Percentiles rank a stretch among this genome's conserved stretches.
These are phyloP conservation scores for Gasteruption jaculator DNA, from an alignment of 2,888 invertebrate genomes.

Conservation along the genomic window DNA sequence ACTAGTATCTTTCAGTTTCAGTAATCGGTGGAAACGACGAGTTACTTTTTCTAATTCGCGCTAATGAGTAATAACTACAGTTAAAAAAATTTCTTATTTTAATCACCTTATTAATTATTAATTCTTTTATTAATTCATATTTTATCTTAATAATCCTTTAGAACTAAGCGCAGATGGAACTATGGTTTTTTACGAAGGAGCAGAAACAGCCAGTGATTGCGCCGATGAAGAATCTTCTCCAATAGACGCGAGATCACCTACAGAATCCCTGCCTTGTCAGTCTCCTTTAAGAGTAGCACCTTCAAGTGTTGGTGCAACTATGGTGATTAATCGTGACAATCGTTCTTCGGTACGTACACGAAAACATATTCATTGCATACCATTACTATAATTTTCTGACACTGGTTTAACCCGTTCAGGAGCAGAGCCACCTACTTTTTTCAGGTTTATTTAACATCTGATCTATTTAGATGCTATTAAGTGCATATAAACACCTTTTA, in stretches of 20 bases:
- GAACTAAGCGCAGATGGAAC: conserved; percentile 40
- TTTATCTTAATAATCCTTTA: conserved; percentile 20
- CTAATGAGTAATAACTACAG: too few species aligned
- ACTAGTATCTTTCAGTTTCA: too few species aligned
- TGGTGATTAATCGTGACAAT: conserved; percentile 42
- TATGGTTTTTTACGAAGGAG: conserved; percentile 39
- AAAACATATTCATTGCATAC: conserved; percentile 7
- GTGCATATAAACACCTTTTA: too few species aligned
- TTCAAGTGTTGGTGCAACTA: conserved; percentile 39
- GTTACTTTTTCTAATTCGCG: too few species aligned
- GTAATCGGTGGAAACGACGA: too few species aligned
- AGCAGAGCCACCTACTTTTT: too few species aligned
- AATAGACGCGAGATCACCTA: conserved; percentile 45
- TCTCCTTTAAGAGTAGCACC: conserved; percentile 47
- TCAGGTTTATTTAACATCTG: too few species aligned
- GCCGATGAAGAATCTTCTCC: conserved; percentile 54
- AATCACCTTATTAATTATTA: conserved; percentile 17
- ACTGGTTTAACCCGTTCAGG: too few species aligned
- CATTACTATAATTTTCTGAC: too few species aligned
- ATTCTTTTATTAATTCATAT: conserved; percentile 11
- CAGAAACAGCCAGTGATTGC: conserved; percentile 35
- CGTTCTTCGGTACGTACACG: conserved; percentile 38
- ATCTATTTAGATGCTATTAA: too few species aligned
- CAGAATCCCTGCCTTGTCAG: conserved; percentile 39
- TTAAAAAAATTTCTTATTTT: conserved; percentile 5